Evolutionary conservation across 2,797 vertebrate genomes (phyloP).

Genomic region (Alcedo quadribrachys): DNA sequence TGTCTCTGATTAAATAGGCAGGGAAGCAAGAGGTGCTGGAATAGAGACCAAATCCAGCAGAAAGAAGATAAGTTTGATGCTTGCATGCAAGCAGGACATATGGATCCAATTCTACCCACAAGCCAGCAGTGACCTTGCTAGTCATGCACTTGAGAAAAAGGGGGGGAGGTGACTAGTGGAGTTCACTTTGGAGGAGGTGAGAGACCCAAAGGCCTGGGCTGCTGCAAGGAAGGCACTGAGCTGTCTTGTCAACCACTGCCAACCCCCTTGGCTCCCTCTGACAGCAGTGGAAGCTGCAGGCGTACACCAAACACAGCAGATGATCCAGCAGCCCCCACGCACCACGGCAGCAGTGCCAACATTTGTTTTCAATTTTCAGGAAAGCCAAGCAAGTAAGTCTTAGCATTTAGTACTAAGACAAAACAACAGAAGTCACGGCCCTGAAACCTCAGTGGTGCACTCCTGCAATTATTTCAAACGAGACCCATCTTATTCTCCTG

Average conservation of each 20-base stretch:
- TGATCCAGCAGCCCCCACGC: background rate
- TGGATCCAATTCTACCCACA: background rate
- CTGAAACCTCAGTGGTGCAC: slow-evolving; percentile 31
- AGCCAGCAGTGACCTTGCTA: background rate
- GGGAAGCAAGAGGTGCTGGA: background rate
- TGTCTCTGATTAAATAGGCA: background rate
- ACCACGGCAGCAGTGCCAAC: background rate
- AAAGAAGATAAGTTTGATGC: background rate
- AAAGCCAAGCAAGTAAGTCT: slow-evolving; percentile 2
- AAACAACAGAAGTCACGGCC: slow-evolving; percentile 16
- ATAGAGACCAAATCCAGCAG: background rate
- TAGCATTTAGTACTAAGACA: background rate
- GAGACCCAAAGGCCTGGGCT: background rate
- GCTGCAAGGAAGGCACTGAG: accelerated
- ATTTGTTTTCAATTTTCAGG: slow-evolving; percentile 32
- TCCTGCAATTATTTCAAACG: slow-evolving; percentile 54
- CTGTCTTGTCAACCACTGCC: background rate
- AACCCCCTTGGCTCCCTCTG: background rate
- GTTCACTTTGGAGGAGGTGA: background rate
- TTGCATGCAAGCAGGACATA: background rate
- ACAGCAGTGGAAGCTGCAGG: background rate
- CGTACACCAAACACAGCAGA: accelerated
- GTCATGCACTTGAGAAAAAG: background rate
- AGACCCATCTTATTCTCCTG: slow-evolving; percentile 9
- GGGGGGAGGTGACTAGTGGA: background rate